A percentile compares a stretch with the other conserved stretches of the same genome.
Conservation (phyloP, 30 jellyfish, hydroid and myxozoan genomes). For the Cassiopea xamachana region DNA sequence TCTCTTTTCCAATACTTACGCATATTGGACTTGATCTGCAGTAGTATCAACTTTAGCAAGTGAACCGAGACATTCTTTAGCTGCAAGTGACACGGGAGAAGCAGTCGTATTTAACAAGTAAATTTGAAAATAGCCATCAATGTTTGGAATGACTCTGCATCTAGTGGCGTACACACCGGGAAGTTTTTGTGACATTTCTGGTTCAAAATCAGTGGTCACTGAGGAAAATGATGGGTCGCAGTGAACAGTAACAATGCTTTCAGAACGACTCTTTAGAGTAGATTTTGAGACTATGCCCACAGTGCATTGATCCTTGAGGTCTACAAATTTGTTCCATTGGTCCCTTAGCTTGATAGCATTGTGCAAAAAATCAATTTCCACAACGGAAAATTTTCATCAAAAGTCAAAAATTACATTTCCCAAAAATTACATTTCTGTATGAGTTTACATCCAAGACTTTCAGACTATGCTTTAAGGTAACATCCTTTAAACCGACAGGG, state of each 20-base stretch:
- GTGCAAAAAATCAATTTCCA: slow-evolving; percentile 46
- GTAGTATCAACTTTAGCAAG: not conserved
- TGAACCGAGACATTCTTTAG: slow-evolving; percentile 9
- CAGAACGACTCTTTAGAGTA: slow-evolving; percentile 35
- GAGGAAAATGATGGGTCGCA: slow-evolving; percentile 44
- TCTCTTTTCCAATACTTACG: not conserved
- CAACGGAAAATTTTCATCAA: slow-evolving; percentile 16
- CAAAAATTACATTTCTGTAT: slow-evolving; percentile 22
- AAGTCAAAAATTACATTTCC: slow-evolving; percentile 63
- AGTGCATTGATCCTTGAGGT: slow-evolving; percentile 15
- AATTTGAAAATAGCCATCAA: not conserved
- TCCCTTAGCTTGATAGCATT: slow-evolving; percentile 41
- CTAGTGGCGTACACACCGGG: slow-evolving; percentile 28
- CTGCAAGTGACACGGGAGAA: not conserved
- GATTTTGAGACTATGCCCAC: slow-evolving; percentile 35
- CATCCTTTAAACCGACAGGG: slow-evolving; percentile 30
- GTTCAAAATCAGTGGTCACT: slow-evolving; percentile 60
- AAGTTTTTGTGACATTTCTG: slow-evolving; percentile 9
- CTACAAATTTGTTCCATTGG: slow-evolving; percentile 22
- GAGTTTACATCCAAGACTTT: slow-evolving; percentile 11
- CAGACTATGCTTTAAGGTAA: slow-evolving; percentile 15
- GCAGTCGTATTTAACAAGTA: not conserved
- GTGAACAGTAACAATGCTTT: slow-evolving; percentile 27
- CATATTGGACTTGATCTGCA: not conserved
- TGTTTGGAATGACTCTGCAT: slow-evolving; percentile 59